Evolutionary conservation across 2,888 invertebrate genomes (phyloP).

Genomic region (Sussaba pulchella): DNA sequence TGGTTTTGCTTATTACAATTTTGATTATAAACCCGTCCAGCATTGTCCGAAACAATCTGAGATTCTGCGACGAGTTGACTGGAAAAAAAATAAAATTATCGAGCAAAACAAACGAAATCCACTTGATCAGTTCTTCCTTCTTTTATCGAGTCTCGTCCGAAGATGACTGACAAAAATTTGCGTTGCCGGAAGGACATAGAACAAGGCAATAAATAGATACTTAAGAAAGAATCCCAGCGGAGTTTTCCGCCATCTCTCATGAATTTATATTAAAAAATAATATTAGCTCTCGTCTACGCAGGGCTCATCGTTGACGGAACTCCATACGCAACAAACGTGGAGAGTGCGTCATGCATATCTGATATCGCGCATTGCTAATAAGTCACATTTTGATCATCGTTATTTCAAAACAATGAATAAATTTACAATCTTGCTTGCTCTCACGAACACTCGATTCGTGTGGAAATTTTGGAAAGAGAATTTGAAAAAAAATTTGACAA

Average conservation of each 20-base stretch:
- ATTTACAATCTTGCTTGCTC: neutral
- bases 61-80: slow-evolving; percentile 26
- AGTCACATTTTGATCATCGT: slow-evolving; percentile 18
- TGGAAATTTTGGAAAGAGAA: too few relatives aligned
- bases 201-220: neutral
- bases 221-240: slow-evolving; percentile 21
- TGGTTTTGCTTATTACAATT: neutral
- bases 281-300: slow-evolving; percentile 41
- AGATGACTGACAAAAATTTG: neutral
- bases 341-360: slow-evolving; percentile 2
- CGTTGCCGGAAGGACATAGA: neutral
- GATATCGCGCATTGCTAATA: slow-evolving; percentile 18
- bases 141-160: neutral
- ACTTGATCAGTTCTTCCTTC: neutral
- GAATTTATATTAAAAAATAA: slow-evolving; percentile 65
- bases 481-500: neutral
- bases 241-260: slow-evolving; percentile 44
- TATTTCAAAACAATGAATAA: slow-evolving; percentile 33
- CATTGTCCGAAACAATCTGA: neutral
- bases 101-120: slow-evolving; percentile 29
- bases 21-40: too few relatives aligned
- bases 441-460: too few relatives aligned
- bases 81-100: slow-evolving; percentile 23
- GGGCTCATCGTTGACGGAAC: neutral
- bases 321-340: neutral